Conservation (phyloP, 2,888 invertebrate genomes). For the Zhengitettix transpicula region DNA sequence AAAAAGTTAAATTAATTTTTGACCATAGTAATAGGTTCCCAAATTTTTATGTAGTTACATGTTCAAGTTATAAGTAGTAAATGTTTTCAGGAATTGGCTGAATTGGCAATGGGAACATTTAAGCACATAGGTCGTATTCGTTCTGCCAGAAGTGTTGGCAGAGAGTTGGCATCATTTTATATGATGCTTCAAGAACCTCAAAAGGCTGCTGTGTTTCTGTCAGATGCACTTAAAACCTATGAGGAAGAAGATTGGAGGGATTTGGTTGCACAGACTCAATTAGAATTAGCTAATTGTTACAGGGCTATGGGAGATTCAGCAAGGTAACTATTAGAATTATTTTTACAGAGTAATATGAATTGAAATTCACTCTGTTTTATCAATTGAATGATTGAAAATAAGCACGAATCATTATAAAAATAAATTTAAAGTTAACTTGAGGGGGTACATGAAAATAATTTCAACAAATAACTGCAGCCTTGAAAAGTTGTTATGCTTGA, state of each 20-base stretch:
- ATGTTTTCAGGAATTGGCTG: conserved; percentile 55
- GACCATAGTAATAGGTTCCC: background rate
- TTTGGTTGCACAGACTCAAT: conserved; percentile 63
- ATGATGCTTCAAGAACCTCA: conserved; percentile 69
- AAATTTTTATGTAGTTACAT: background rate
- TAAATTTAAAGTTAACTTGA: too few relatives aligned
- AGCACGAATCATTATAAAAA: too few relatives aligned
- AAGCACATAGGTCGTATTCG: conserved; percentile 76
- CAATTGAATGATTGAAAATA: too few relatives aligned
- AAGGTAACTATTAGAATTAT: conserved; percentile 30
- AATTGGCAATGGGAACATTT: conserved; percentile 81
- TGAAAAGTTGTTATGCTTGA: too few relatives aligned
- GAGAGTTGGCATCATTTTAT: conserved; percentile 81
- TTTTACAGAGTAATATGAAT: background rate
- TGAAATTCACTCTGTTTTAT: background rate
- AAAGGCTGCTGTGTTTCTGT: conserved; percentile 77
- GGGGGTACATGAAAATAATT: too few relatives aligned
- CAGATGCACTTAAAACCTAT: conserved; percentile 71
- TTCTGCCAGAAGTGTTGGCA: conserved; percentile 75
- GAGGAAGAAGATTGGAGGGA: conserved; percentile 77
- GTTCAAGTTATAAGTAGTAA: background rate
- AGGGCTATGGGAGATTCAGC: conserved; percentile 58
- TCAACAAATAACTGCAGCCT: too few relatives aligned
- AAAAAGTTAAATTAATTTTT: too few relatives aligned
- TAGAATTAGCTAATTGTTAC: conserved; percentile 73